Percentiles rank a stretch among this genome's conserved stretches.
These are phyloP conservation scores for Nephrocerus scutellatus DNA, from an alignment of 2,888 invertebrate genomes.

Conservation along the genomic window DNA sequence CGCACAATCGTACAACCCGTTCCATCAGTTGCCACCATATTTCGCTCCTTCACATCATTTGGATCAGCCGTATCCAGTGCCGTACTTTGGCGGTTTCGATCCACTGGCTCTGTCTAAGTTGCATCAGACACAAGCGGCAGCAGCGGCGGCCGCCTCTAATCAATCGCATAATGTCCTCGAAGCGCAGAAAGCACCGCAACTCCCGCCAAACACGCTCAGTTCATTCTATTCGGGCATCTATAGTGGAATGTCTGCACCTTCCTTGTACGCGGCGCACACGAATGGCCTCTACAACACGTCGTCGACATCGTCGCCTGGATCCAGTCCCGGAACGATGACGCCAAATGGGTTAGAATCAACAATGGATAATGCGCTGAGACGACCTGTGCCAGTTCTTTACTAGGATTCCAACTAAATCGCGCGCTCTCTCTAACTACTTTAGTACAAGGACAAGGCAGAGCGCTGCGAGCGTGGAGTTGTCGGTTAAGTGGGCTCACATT, in stretches of 20 bases:
- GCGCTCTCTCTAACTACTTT: slow-evolving; percentile 1
- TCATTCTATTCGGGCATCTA: slow-evolving; percentile 48
- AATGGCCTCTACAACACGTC: slow-evolving; percentile 46
- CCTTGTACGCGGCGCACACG: slow-evolving; percentile 46
- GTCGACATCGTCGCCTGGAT: slow-evolving; percentile 46
- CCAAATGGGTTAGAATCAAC: slow-evolving; percentile 42
- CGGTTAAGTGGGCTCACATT: too few relatives aligned
- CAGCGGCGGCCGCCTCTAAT: slow-evolving; percentile 40
- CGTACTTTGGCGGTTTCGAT: slow-evolving; percentile 47
- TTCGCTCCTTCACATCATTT: slow-evolving; percentile 69
- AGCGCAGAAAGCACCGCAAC: slow-evolving; percentile 43
- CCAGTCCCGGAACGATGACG: slow-evolving; percentile 44
- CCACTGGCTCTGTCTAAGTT: slow-evolving; percentile 45
- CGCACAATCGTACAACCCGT: slow-evolving; percentile 55
- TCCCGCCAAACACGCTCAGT: slow-evolving; percentile 44
- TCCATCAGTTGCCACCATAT: slow-evolving; percentile 64
- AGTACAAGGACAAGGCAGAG: background rate
- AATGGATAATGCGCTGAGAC: slow-evolving; percentile 43
- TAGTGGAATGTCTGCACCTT: slow-evolving; percentile 45
- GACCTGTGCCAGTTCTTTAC: slow-evolving; percentile 47
- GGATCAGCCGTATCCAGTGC: slow-evolving; percentile 52
- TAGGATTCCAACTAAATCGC: slow-evolving; percentile 23
- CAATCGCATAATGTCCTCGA: slow-evolving; percentile 40
- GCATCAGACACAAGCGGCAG: slow-evolving; percentile 43
- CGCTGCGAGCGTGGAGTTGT: too few relatives aligned